Base-by-base conservation (phyloP, 2,888 invertebrate genomes). In the Drosophila anomalata region DNA sequence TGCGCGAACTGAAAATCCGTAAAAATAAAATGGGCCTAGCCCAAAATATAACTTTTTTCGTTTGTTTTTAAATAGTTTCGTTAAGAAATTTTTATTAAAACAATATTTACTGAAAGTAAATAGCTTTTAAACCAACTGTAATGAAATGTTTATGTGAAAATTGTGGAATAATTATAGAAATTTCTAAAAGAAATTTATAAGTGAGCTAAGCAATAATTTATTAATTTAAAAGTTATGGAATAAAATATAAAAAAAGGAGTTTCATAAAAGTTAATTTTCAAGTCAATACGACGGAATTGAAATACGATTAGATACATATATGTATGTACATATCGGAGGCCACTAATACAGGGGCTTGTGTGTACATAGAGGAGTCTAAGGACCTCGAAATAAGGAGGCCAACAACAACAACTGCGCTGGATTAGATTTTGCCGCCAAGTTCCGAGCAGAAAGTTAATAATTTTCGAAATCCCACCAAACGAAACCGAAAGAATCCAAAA, bases 131-230 rank as follows among this genome's bases (percentile, higher is more conserved):
- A 44, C 39, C 20, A 31, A 59, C 61, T 66, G 60, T 47, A 50
- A 42, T 42, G 50, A 62, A n/a, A n/a, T 44, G 8, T 52, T 36
- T 24, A 57, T 39, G 63, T 75, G 66, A 31, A 73, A 56, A 73
- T 61, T 78, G 86, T 75, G 79, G 76, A 85, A 87, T 79, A 84
- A 77, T 74, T 75, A 75, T 63, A 69, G 5, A 57, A 71, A 75
- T 78, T 80, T 77, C 72, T 77, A 5, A 47, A 73, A 85, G 78
- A 79, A 88, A 76, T 81, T 63, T 12, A 46, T 86, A 86, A 83
- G 80, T 39, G 39, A 58, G 42, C 20, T 33, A 56, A 42, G 44
- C 24, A 62, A 22, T 51, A 68, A 69, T 67, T 67, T 62, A 58
- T 55, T 63, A 55, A 70, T 26, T 56, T 75, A 54, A 63, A 57